A percentile compares a stretch with the other conserved stretches of the same genome.
phyloP scores from a whole-genome alignment of 2,888 invertebrate genomes.

The Pediacus dermestoides region DNA sequence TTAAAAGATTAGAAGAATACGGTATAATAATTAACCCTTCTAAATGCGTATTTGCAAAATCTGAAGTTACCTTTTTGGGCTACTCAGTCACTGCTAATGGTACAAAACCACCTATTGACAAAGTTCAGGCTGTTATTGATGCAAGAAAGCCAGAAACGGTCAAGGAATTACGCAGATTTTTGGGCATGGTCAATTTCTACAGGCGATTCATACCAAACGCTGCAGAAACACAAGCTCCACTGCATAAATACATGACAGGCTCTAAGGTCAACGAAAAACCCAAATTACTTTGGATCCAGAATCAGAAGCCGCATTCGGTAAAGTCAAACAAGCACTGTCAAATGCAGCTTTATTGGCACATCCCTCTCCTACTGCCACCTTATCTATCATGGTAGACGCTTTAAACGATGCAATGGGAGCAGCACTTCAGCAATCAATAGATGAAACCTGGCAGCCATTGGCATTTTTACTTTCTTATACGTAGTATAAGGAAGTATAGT shows the following conservation, averaged over 20 bases:
- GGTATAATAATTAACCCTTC: conserved; percentile 31
- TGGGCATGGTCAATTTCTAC: conserved; percentile 25
- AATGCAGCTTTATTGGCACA: conserved; percentile 16
- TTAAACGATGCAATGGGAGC: conserved; percentile 30
- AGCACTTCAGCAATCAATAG: conserved; percentile 16
- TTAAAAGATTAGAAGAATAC: conserved; percentile 25
- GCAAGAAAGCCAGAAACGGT: conserved; percentile 21
- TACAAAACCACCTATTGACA: conserved; percentile 35
- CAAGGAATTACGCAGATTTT: conserved; percentile 15
- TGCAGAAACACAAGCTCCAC: conserved; percentile 12
- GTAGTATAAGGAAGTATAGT: no score
- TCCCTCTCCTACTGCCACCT: conserved; percentile 21
- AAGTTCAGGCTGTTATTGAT: conserved; percentile 33
- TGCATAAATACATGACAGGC: no score
- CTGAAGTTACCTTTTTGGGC: conserved; percentile 30
- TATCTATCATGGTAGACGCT: conserved; percentile 39
- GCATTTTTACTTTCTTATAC: no score
- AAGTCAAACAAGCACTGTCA: conserved; percentile 12
- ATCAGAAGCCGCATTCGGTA: no score
- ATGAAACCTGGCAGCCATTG: no score
- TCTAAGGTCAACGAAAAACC: no score
- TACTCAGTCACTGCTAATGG: conserved; percentile 27
- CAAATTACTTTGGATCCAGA: no score
- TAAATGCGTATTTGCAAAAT: conserved; percentile 35
- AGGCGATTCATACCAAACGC: conserved; percentile 16